phyloP scores from a whole-genome alignment of 2,888 invertebrate species.

The Brenthis hecate region DNA sequence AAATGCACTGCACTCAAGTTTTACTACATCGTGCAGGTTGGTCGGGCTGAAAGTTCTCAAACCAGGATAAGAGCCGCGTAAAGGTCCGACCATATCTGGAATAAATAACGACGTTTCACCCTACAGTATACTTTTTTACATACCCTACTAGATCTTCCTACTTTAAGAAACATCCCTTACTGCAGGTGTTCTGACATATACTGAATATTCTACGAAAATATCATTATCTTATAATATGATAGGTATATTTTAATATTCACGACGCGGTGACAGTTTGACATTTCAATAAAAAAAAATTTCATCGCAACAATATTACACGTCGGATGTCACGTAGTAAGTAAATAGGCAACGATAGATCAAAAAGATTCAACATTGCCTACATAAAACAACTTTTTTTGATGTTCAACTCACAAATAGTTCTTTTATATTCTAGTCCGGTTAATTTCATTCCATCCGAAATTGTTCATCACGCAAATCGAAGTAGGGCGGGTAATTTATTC shows the following conservation, averaged over 20 bases:
- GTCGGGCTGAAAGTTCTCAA: constrained; percentile 66
- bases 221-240: not conserved
- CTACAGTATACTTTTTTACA: constrained; percentile 4
- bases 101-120: constrained; percentile 31
- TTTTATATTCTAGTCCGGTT: not conserved
- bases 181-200: constrained; percentile 5
- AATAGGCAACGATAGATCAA: constrained; percentile 1
- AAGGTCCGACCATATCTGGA: constrained; percentile 53
- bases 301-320: constrained; percentile 5
- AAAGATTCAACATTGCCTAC: not conserved
- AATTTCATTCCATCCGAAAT: constrained; percentile 10
- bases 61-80: constrained; percentile 69
- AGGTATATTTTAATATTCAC: constrained; percentile 18
- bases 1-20: constrained; percentile 79
- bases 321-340: constrained; percentile 20
- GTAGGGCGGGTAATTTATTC: constrained; percentile 60
- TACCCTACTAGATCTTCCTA: constrained; percentile 8
- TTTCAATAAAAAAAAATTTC: constrained; percentile 4
- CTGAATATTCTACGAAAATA: constrained; percentile 4
- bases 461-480: constrained; percentile 30
- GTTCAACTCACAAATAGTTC: not conserved
- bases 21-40: constrained; percentile 78
- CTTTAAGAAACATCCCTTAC: not conserved
- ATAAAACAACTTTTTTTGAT: not conserved
- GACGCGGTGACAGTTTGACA: constrained; percentile 8